Conservation (phyloP, 2,888 invertebrate genomes). For the Heliconius erato region DNA sequence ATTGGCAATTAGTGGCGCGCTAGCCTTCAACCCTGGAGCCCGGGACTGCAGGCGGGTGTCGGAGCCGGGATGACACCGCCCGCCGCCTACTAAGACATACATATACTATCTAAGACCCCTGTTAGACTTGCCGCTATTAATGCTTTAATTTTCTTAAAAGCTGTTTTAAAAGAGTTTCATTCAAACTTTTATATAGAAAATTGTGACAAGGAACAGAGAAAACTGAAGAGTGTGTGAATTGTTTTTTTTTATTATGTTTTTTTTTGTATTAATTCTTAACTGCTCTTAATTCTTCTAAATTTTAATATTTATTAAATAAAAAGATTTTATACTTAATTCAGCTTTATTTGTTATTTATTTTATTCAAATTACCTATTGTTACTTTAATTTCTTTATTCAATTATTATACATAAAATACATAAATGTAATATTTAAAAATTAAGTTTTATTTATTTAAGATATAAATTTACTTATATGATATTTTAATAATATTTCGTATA, state of each 20-base stretch:
- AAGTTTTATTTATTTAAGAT: neutral
- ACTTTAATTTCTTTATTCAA: neutral
- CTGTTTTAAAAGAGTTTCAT: conserved; percentile 84
- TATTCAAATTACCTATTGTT: neutral
- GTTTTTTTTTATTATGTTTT: neutral
- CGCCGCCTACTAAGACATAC: conserved; percentile 37
- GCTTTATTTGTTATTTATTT: neutral
- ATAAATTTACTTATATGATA: conserved; percentile 5
- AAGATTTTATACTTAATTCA: neutral
- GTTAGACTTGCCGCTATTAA: conserved; percentile 68
- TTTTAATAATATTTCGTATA: neutral
- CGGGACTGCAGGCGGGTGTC: conserved; percentile 58
- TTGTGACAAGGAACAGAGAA: conserved; percentile 75
- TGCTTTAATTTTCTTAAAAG: conserved; percentile 85
- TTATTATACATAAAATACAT: too few species aligned
- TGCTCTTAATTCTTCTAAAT: neutral
- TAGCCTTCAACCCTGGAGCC: conserved; percentile 63
- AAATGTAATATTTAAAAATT: neutral
- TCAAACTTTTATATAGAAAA: conserved; percentile 83
- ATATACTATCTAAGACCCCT: conserved; percentile 48
- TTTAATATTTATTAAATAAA: neutral
- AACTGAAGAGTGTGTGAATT: conserved; percentile 60
- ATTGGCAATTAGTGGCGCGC: conserved; percentile 83
- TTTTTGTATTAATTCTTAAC: neutral
- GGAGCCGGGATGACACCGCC: conserved; percentile 46